Conservation (phyloP, 2,888 invertebrate genomes). For the Sepioteuthis lessoniana region DNA sequence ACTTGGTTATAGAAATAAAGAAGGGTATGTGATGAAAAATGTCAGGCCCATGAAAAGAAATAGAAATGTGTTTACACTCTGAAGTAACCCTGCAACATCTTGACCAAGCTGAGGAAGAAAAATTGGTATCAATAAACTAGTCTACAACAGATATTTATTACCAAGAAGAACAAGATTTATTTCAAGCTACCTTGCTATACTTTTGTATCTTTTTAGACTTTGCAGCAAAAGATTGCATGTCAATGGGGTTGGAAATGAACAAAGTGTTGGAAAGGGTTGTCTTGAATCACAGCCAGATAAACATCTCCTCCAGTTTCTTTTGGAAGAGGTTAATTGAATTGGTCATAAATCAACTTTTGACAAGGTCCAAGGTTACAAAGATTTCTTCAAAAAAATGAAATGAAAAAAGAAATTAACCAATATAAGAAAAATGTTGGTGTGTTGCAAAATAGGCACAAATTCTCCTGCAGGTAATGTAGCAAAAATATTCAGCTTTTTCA, state of each 20-base stretch:
- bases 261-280: neutral
- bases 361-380: constrained; percentile 6
- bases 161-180: neutral
- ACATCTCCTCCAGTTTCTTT: constrained; percentile 8
- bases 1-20: neutral
- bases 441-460: neutral
- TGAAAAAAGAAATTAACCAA: neutral
- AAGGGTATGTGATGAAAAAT: neutral
- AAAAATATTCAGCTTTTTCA: neutral
- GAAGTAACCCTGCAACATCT: neutral
- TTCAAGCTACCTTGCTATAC: neutral
- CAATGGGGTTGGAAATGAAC: neutral
- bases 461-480: neutral
- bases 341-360: constrained; percentile 9
- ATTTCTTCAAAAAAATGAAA: neutral
- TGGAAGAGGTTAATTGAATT: constrained; percentile 33
- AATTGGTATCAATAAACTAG: neutral
- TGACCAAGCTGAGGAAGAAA: neutral
- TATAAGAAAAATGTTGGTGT: neutral
- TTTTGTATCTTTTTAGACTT: neutral
- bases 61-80: neutral
- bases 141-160: constrained; percentile 1
- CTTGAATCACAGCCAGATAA: constrained; percentile 33
- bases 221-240: neutral
- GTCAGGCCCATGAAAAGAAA: neutral